Evolutionary conservation across 2,797 vertebrate genomes (phyloP).

Genomic region (Distichodus sexfasciatus): DNA sequence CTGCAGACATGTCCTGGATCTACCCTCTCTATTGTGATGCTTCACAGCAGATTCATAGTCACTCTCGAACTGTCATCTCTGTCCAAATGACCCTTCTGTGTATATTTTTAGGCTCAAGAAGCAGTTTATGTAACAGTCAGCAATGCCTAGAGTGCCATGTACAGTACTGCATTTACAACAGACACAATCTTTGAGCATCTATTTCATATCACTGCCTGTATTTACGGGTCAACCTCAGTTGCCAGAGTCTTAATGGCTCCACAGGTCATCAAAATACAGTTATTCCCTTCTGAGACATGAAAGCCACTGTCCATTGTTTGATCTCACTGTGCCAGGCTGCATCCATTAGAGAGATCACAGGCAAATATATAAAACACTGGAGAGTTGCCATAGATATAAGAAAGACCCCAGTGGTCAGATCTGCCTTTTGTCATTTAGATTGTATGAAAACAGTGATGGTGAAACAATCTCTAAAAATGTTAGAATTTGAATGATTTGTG

Average conservation of each 20-base stretch:
- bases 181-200: not conserved
- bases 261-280: slow-evolving; percentile 53
- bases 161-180: not conserved
- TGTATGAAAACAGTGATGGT: too few species aligned
- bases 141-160: not conserved
- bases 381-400: not conserved
- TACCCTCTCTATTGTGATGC: not conserved
- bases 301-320: slow-evolving; percentile 46
- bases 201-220: not conserved
- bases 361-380: slow-evolving; percentile 11
- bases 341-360: slow-evolving; percentile 12
- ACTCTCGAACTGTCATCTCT: not conserved
- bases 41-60: not conserved
- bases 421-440: too few species aligned
- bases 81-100: not conserved
- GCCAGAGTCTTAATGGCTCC: slow-evolving; percentile 47
- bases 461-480: too few species aligned
- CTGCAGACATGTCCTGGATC: not conserved
- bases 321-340: slow-evolving; percentile 9
- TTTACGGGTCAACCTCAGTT: slow-evolving; percentile 24
- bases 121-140: not conserved
- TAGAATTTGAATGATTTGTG: too few species aligned
- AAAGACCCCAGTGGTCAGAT: too few species aligned
- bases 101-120: not conserved
- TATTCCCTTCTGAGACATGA: slow-evolving; percentile 51